Evolutionary conservation across 2,797 vertebrate genomes (phyloP).

Genomic region (Sebastes oblongus): DNA sequence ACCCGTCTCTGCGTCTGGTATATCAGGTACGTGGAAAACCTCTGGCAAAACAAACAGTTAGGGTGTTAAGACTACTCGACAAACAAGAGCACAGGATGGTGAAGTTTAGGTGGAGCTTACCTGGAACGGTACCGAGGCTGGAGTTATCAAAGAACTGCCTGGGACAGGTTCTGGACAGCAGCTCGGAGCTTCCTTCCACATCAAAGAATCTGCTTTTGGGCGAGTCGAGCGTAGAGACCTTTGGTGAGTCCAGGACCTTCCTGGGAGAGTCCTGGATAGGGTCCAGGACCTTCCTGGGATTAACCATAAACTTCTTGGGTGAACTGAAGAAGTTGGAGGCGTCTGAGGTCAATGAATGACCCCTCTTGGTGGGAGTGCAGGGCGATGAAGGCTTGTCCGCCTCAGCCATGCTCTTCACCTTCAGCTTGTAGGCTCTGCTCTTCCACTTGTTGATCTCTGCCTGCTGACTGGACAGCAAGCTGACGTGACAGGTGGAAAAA

Average conservation of each 20-base stretch:
- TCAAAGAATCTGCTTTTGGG: constrained; percentile 79
- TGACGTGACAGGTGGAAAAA: constrained; percentile 32
- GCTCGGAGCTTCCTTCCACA: constrained; percentile 1
- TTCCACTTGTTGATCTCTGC: constrained; percentile 80
- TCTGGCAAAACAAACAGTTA: constrained; percentile 54
- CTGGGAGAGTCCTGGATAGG: constrained; percentile 24
- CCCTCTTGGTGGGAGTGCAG: constrained; percentile 66
- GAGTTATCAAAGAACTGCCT: constrained; percentile 84
- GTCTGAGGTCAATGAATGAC: background rate
- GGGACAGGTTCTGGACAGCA: constrained; percentile 52
- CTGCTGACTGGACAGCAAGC: constrained; percentile 73
- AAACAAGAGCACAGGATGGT: background rate
- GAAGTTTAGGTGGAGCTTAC: constrained; percentile 26
- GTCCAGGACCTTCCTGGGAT: constrained; percentile 26
- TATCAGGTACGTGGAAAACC: constrained; percentile 17
- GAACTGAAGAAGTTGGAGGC: constrained; percentile 10
- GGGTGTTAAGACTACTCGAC: background rate
- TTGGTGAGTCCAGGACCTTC: constrained; percentile 32
- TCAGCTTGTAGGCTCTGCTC: constrained; percentile 70
- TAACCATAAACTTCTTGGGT: constrained; percentile 32
- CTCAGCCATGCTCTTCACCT: constrained; percentile 51
- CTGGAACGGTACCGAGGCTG: constrained; percentile 70
- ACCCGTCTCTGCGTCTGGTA: constrained; percentile 38
- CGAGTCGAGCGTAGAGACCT: constrained; percentile 39
- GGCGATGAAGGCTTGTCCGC: constrained; percentile 46